phyloP scores from a whole-genome alignment of 1,140 invertebrate species.

The Calephelis nemesis region DNA sequence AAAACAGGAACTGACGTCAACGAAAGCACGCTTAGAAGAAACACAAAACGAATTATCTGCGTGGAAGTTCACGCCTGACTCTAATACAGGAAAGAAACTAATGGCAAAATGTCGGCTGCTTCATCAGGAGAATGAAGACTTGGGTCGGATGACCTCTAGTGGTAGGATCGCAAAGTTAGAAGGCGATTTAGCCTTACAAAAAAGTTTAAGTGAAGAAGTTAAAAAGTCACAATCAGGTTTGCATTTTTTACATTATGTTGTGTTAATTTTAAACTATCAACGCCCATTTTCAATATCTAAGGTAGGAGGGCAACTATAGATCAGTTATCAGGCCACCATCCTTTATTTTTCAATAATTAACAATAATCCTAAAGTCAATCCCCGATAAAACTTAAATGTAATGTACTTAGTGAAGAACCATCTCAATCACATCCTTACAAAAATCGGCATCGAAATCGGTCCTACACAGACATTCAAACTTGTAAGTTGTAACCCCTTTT shows the following conservation, averaged over 20 bases:
- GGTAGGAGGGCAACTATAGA: no score
- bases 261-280: no score
- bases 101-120: conserved; percentile 98
- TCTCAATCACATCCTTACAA: no score
- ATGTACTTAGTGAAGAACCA: no score
- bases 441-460: no score
- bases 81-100: conserved; percentile 97
- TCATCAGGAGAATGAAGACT: conserved; percentile 99
- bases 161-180: conserved; percentile 97
- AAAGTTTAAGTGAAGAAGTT: conserved; percentile 97
- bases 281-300: no score
- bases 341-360: no score
- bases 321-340: no score
- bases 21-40: conserved; percentile 95
- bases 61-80: conserved; percentile 99
- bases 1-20: conserved; percentile 93
- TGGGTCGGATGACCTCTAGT: conserved; percentile 97
- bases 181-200: conserved; percentile 96
- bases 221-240: conserved; percentile 97
- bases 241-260: conserved; percentile 21
- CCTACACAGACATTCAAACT: no score
- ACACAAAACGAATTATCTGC: conserved; percentile 98
- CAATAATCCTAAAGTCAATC: no score
- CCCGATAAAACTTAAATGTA: no score
- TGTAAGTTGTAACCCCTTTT: no score